Base-by-base conservation (phyloP, 1,140 invertebrate genomes). In the Mylabris phalerata region DNA sequence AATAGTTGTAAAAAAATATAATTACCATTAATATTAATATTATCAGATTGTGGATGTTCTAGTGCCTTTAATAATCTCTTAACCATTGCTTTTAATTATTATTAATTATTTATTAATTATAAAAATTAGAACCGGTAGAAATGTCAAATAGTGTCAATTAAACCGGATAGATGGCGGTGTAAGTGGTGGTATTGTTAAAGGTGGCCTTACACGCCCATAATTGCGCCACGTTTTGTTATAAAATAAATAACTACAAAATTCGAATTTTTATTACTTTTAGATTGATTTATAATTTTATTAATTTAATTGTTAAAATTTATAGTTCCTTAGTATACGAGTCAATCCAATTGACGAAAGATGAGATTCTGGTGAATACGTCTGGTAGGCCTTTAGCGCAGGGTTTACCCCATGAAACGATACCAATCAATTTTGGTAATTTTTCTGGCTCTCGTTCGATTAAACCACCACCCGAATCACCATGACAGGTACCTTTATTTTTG, bases 31-130 rank as follows among this genome's bases (percentile, higher is more conserved):
- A 78, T 75, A 71, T 88, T 81, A 61, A 90, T 80, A 54, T 77
- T 77, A 48, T 88, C 80, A 54, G 84, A 83, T 59, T 84, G 81
- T 51, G 84, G 83, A 74, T 90, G 89, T 50, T 86, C 83, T 48
- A 95, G 73, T 11, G 89, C 87, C 38, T 49, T 51, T 38, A 71
- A 62, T 5, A 67, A 49, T 42, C 62, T 61, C 51, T 65, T 66
- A 11, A 63, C 61, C 63, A 67, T 65, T 54, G 25, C 32, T 19
- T 19, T 19, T 19, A 19, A 19, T 19, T 19, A 19, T 19, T 19
- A 19, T 19, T 19, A 1, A 19, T 19, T 19, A 19, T 19, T 19
- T 19, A 19, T 19, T 19, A 19, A 19, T 19, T 19, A 19, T 19
- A 19, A 19, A 19, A 19, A 19, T 19, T 19, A 19, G 19, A 1